Evolutionary conservation across 2,113 vertebrate species (phyloP).

Genomic region (Cepphus grylle): DNA sequence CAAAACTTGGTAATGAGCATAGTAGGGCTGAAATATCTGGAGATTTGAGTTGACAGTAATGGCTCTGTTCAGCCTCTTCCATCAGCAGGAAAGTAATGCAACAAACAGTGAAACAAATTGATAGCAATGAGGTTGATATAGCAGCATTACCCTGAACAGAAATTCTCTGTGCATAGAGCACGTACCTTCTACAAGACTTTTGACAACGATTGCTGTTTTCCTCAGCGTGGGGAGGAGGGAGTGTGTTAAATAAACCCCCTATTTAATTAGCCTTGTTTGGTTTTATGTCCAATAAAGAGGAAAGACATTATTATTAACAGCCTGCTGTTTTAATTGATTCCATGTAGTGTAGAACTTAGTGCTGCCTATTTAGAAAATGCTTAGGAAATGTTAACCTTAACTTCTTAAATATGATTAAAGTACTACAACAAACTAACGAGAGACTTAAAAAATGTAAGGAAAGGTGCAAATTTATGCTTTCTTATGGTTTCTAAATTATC

Average conservation of each 20-base stretch:
- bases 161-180: background rate
- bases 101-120: background rate
- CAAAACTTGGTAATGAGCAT: background rate
- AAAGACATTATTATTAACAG: background rate
- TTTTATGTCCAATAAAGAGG: background rate
- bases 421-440: background rate
- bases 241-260: background rate
- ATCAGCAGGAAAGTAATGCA: background rate
- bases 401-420: background rate
- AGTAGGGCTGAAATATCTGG: background rate
- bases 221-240: background rate
- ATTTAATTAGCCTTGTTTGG: background rate
- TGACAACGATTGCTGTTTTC: background rate
- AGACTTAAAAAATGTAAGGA: background rate
- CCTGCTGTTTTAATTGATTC: background rate
- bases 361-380: background rate
- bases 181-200: background rate
- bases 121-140: background rate
- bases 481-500: background rate
- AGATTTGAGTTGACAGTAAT: conserved; percentile 1
- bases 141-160: background rate
- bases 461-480: background rate
- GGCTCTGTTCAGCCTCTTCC: background rate
- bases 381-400: background rate
- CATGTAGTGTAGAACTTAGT: background rate